Base-by-base conservation (phyloP, 2,888 invertebrate species). In the Rapana venosa region DNA sequence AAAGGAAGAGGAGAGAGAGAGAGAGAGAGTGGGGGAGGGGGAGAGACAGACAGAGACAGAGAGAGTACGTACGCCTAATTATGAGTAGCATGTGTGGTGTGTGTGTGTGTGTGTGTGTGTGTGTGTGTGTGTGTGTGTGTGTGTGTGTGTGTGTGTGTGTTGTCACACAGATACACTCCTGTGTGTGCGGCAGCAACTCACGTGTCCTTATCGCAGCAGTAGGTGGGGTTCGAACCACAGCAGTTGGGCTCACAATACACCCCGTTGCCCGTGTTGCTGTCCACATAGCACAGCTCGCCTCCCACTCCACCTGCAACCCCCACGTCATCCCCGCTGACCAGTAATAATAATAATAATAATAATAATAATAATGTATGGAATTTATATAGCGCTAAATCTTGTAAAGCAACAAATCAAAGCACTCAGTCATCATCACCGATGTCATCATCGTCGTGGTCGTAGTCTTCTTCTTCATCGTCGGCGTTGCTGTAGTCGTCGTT, bases 51-150 rank as follows among this genome's bases (percentile, higher is more conserved):
- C n/a, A 47, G 47, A 47, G 47, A 47, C 47, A 47, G 47, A 47
- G 47, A 47, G 47, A 47, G 8, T 47, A 5, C 8, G 47, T 47
- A 47, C 8, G 47, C 8, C 47, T 8, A 47, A 8, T 2, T 47
- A 47, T 8, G 47, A 47, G 47, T 47, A 47, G 47, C 11, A 74
- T 74, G n/a, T 13, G 74, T 74, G 47, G 77, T 79, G 77, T 79
- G 77, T 79, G 77, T 79, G 35, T 79, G 32, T 79, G 77, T 79
- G 77, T 79, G 77, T 79, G 77, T 79, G 77, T 20, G 32, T 77
- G 77, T 77, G 77, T 32, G 77, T 32, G 32, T 77, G 77, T 77
- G 30, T 32, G 35, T 32, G 77, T 32, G 77, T 32, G 77, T 32
- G 35, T 32, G 30, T 74, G 74, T 74, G 74, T 74, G 74, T 74